Base-by-base conservation (phyloP, 1,140 invertebrate genomes). In the Cydia amplana region DNA sequence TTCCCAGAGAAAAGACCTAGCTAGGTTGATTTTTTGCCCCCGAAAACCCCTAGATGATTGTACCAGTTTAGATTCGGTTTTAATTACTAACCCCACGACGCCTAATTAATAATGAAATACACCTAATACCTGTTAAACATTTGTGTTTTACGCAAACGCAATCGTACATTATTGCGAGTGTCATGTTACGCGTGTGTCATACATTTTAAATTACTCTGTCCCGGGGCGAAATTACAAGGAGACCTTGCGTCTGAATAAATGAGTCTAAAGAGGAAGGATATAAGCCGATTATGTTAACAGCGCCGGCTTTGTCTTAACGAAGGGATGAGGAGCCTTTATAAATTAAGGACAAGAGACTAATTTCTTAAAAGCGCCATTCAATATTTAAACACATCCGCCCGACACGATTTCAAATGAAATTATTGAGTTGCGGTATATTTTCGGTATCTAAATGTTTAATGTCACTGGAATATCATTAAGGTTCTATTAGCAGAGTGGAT, bases 281-380 rank as follows among this genome's bases (percentile, higher is more conserved):
- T 85, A 88, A 88, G 83, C 85, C 83, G 86, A 86, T 88, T 88
- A 85, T 20, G 65, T 82, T 81, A 82, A 80, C 81, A 83, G 82
- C 83, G 80, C 77, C 77, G 82, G 79, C 75, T 82, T 80, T 82
- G 80, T 83, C 82, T 82, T 80, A 80, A 83, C 79, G 70, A 72
- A 70, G 65, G 65, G 65, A 70, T 65, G 64, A 36, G 28, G 82
- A 79, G 77, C 79, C 84, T 86, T 84, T 80, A 80, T 79, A 83
- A 84, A 83, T 80, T 79, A 78, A 64, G 73, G 75, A 76, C 65
- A 76, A 67, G 65, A 40, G n/a, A 40, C 36, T 70, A 70, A 70
- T 70, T 43, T 70, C 36, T 70, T 36, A 36, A 70, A 70, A 36
- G 65, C 32, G 16, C 6, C 32, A 43, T 70, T 70, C n/a, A 32